phyloP scores from a whole-genome alignment of 2,888 invertebrate species.

The Caenorhabditis zanzibari region DNA sequence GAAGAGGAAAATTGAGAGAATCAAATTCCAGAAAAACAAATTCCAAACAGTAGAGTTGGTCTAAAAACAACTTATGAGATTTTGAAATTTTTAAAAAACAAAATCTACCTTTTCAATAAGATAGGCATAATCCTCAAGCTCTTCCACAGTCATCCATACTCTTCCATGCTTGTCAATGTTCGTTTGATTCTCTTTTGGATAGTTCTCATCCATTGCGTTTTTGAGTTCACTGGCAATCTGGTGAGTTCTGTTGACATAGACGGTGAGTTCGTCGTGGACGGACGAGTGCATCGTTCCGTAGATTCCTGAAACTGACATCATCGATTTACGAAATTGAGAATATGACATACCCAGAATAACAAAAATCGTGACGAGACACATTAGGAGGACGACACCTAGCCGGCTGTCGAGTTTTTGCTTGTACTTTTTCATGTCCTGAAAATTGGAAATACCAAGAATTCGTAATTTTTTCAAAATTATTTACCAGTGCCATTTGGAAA shows the following conservation, averaged over 20 bases:
- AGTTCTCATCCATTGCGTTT: constrained; percentile 73
- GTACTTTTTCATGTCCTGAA: constrained; percentile 79
- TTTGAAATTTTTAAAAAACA: too few species aligned
- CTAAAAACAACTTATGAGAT: too few species aligned
- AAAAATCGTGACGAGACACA: constrained; percentile 76
- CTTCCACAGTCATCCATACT: constrained; percentile 75
- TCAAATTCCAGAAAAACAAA: constrained; percentile 74
- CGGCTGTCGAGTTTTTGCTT: constrained; percentile 79
- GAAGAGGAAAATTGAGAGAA: constrained; percentile 69
- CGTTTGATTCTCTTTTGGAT: constrained; percentile 70
- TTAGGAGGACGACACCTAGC: constrained; percentile 74
- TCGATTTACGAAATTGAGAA: neutral
- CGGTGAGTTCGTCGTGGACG: constrained; percentile 74
- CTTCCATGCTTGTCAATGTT: constrained; percentile 65
- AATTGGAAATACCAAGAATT: constrained; percentile 6
- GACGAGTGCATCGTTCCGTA: constrained; percentile 78
- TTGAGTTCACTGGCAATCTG: constrained; percentile 76
- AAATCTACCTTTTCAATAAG: constrained; percentile 65
- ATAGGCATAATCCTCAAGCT: constrained; percentile 72
- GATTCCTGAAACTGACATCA: constrained; percentile 58
- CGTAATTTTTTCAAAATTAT: too few species aligned
- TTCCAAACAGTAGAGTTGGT: constrained; percentile 75
- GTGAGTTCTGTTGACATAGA: constrained; percentile 77
- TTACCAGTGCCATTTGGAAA: too few species aligned
- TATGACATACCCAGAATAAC: constrained; percentile 70